These are phyloP conservation scores for Pheucticus melanocephalus DNA, from an alignment of 2,113 vertebrate species.

Conservation along the genomic window DNA sequence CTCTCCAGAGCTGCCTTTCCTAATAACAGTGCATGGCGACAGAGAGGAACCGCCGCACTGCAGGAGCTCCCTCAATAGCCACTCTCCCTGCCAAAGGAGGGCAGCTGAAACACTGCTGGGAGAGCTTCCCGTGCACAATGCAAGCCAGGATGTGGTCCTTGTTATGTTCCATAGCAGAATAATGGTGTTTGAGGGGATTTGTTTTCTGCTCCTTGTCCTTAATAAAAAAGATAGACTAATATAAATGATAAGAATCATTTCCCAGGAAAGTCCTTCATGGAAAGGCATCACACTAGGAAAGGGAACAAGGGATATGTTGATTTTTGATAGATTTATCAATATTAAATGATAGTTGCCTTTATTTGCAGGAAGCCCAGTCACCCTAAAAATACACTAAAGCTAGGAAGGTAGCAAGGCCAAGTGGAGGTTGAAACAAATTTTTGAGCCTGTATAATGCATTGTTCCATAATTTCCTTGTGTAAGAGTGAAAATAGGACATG, in stretches of 20 bases:
- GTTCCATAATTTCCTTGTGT: background rate
- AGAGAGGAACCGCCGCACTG: background rate
- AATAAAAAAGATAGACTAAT: background rate
- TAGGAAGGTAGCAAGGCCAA: background rate
- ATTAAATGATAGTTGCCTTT: background rate
- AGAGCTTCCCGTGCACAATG: background rate
- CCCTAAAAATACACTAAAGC: accelerated
- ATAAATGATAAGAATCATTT: background rate
- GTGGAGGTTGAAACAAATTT: background rate
- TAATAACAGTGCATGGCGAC: background rate
- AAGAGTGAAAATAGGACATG: background rate
- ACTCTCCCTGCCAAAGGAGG: background rate
- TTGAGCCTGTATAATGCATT: background rate
- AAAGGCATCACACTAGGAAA: background rate
- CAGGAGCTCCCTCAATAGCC: background rate
- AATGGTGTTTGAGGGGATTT: background rate
- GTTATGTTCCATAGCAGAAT: background rate
- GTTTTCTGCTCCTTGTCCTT: background rate
- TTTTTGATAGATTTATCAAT: background rate
- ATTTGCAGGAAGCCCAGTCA: background rate
- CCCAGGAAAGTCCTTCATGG: background rate
- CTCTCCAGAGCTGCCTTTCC: background rate
- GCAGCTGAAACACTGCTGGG: background rate
- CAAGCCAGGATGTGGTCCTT: background rate
- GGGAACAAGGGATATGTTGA: background rate